A percentile compares a stretch with the other conserved stretches of the same genome.
These are phyloP conservation scores for Sciurus niger DNA, from an alignment of 2,113 vertebrate genomes.

Conservation along the genomic window DNA sequence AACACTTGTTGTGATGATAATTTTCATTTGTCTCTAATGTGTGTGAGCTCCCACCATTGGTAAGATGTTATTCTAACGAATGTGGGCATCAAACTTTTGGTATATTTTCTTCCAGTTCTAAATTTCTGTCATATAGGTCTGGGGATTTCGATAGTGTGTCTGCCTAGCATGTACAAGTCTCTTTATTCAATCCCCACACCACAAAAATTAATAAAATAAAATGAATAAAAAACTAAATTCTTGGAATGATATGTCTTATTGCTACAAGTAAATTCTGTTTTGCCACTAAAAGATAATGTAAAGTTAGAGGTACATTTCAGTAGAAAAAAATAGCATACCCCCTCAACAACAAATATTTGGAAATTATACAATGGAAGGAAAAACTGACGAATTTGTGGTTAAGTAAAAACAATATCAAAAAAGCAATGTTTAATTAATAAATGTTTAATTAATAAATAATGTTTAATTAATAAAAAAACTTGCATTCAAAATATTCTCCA, in stretches of 20 bases:
- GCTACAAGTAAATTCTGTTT: slow-evolving; percentile 25
- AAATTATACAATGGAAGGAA: slow-evolving; percentile 15
- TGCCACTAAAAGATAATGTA: not conserved
- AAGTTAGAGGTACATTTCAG: not conserved
- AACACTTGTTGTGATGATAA: not conserved
- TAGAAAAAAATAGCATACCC: not conserved
- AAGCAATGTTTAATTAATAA: not conserved
- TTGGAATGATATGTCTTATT: not conserved
- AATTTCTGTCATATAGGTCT: not conserved
- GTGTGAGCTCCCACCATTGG: not conserved
- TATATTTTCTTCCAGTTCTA: not conserved
- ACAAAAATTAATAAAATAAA: not conserved
- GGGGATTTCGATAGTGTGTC: not conserved
- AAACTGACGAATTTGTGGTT: not conserved
- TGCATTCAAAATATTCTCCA: slow-evolving; percentile 44
- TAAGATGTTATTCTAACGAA: not conserved
- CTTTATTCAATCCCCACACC: not conserved
- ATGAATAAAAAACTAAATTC: not conserved
- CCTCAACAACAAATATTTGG: not conserved
- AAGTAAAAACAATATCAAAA: slow-evolving; percentile 30
- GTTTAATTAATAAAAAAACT: not conserved
- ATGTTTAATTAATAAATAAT: too few relatives aligned
- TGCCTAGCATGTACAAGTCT: not conserved
- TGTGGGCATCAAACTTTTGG: not conserved
- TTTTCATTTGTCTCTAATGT: not conserved